phyloP scores from a whole-genome alignment of 2,888 invertebrate species.

The Meandrusa payeni region DNA sequence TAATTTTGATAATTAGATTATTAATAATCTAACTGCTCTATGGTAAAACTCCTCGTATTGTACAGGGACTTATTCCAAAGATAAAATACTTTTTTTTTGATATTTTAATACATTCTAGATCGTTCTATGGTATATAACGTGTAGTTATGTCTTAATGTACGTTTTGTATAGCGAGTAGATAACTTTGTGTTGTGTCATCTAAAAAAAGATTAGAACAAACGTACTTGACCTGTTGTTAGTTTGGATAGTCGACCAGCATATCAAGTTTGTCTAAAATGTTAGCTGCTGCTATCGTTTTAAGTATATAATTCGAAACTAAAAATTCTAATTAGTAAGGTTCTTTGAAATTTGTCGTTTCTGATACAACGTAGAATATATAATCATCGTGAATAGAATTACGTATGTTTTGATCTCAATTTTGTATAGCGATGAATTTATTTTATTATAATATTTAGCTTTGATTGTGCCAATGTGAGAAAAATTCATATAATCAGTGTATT shows the following conservation, averaged over 20 bases:
- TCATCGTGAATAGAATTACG: slow-evolving; percentile 1
- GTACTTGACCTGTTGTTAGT: no score
- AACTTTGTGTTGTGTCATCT: slow-evolving; percentile 1
- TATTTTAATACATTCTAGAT: slow-evolving; percentile 38
- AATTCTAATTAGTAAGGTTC: no score
- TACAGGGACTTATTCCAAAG: slow-evolving; percentile 28
- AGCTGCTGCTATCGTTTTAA: no score
- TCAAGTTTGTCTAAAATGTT: slow-evolving; percentile 2
- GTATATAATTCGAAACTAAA: no score
- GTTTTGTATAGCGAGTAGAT: no score
- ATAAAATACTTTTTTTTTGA: slow-evolving; percentile 18
- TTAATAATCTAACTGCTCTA: slow-evolving; percentile 4
- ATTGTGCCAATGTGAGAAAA: slow-evolving; percentile 21
- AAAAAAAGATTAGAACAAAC: no score
- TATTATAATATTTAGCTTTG: slow-evolving; percentile 17
- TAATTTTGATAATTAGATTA: no score
- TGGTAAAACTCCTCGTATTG: slow-evolving; percentile 7
- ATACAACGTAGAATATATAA: slow-evolving; percentile 1
- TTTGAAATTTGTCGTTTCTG: no score
- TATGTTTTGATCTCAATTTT: slow-evolving; percentile 21
- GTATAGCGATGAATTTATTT: slow-evolving; percentile 8
- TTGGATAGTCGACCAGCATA: slow-evolving; percentile 5
- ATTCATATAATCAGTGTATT: background rate
- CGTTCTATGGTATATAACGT: no score
- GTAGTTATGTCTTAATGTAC: no score